Evolutionary conservation across 2,888 invertebrate genomes (phyloP), one percentile per base, ranked within the genome.

Genomic region (Acanthosepion lycidas): DNA sequence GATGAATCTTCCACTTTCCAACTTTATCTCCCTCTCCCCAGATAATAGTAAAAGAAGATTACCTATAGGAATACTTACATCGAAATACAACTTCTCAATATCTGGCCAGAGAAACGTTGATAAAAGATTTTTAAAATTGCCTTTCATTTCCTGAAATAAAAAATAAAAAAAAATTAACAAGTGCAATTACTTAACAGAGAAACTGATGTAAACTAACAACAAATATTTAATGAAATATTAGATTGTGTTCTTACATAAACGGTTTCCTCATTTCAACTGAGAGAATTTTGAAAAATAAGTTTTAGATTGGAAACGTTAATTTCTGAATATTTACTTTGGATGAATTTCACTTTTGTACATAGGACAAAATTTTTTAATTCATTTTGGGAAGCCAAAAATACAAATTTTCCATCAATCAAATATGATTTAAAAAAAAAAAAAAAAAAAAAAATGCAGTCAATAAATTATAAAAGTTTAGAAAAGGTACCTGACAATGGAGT

Each of bases 41-140:
- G 59, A 28, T 9, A 51, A 28, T 8, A 6, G 9, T 49, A 15
- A 28, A 93, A 28, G 20, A 20, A 64, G 15, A 93, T 26, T 48
- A 49, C 23, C 33, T 59, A 23, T 59, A 59, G 51, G 28, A 53
- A 91, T 94, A 96, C 98, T 98, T 97, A 98, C 98, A 97, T 99
- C 99, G 97, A 99, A 99, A 97, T 99, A 99, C 42, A 99, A 98
- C 98, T 99, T 99, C 95, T 99, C 99, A 95, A 99, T 99, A 96
- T 99, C 98, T 96, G 99, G 98, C 99, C 99, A 99, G 95, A 99
- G 98, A 97, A 99, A 99, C 96, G 98, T 98, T 59, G 98, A 98
- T 95, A 98, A 98, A 91, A 97, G 96, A 95, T 97, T 97, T 95
- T 97, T 97, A 95, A 97, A 97, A 26, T 97, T 97, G 95, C 97